Evolutionary conservation across 1,140 invertebrate genomes (phyloP).

Genomic region (Heliconius eleuchia): DNA sequence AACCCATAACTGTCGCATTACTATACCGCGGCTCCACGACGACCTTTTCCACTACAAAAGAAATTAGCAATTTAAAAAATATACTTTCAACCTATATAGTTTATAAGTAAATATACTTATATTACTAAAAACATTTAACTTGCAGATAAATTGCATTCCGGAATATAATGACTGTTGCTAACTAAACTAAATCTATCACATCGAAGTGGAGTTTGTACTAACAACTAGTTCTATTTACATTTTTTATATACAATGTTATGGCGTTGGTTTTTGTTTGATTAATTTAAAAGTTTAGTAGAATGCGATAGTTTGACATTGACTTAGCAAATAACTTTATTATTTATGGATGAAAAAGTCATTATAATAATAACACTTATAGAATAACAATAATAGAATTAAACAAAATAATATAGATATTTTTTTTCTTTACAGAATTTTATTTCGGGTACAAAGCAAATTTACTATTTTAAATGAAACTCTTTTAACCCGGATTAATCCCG

Average conservation of each 20-base stretch:
- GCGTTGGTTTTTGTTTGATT: not conserved
- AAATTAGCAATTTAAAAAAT: not conserved
- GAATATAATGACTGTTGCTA: constrained; percentile 1
- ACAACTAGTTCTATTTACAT: constrained; percentile 3
- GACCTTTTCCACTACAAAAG: not conserved
- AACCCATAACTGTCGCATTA: not conserved
- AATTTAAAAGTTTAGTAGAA: no score
- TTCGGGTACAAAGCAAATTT: no score
- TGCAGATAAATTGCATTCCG: no score
- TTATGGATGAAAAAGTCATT: no score
- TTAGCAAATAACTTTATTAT: no score
- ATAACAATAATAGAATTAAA: no score
- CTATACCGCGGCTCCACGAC: not conserved
- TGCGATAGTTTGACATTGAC: no score
- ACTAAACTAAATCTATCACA: constrained; percentile 1
- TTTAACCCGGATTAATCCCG: no score
- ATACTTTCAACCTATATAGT: not conserved
- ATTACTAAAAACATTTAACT: not conserved
- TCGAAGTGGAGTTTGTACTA: constrained; percentile 5
- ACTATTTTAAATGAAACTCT: no score
- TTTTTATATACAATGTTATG: constrained; percentile 4
- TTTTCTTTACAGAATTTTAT: no score
- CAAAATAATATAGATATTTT: no score
- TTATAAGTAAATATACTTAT: not conserved
- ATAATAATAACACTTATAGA: no score